phyloP scores from a whole-genome alignment of 2,113 vertebrate genomes.

The Anoura caudifer region DNA sequence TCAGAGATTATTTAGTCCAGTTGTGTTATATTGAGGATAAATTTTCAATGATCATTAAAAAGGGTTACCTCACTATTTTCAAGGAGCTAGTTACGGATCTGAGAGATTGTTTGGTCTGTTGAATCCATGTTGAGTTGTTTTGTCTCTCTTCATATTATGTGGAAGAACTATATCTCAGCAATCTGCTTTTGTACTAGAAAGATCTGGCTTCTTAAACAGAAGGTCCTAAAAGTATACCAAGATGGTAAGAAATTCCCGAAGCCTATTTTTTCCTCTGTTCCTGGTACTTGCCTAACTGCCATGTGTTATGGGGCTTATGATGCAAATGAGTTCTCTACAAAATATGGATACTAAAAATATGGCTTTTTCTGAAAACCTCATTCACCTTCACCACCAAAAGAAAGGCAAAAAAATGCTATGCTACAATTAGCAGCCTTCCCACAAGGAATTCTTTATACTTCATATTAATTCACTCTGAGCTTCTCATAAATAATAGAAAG shows the following conservation, averaged over 20 bases:
- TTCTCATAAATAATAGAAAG: background rate
- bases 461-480: background rate
- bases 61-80: background rate
- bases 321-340: slow-evolving; percentile 54
- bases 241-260: slow-evolving; percentile 45
- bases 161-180: background rate
- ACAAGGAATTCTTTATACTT: background rate
- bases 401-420: background rate
- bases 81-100: background rate
- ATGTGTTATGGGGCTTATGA: slow-evolving; percentile 31
- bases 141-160: background rate
- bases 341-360: slow-evolving; percentile 48
- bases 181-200: slow-evolving; percentile 47
- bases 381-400: background rate
- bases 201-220: slow-evolving; percentile 40
- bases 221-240: slow-evolving; percentile 55
- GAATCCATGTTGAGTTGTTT: background rate
- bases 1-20: background rate
- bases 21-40: background rate
- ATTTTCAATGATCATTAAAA: background rate
- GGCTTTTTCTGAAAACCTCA: background rate
- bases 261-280: slow-evolving; percentile 56
- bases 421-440: background rate
- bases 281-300: slow-evolving; percentile 49
- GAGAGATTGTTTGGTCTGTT: background rate